These are phyloP conservation scores for Pelmatolapia mariae DNA, from an alignment of 2,113 vertebrate genomes.

Conservation along the genomic window DNA sequence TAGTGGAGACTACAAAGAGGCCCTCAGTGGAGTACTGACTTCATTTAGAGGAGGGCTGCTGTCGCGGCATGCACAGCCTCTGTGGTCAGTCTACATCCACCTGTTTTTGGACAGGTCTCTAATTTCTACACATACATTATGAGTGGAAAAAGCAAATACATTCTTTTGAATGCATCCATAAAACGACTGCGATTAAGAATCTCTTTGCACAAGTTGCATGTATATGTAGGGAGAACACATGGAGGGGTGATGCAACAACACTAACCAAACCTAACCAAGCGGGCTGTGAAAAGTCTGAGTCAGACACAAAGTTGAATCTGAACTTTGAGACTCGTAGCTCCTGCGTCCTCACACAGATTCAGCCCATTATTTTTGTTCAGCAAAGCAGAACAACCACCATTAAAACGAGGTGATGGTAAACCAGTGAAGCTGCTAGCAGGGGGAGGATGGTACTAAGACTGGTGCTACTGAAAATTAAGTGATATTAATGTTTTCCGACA, in stretches of 20 bases:
- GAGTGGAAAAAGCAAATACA: not conserved
- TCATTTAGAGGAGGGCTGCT: not conserved
- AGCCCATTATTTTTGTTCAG: not conserved
- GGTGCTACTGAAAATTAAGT: not conserved
- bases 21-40: not conserved
- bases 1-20: not conserved
- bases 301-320: not conserved
- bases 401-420: not conserved
- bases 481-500: not conserved
- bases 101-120: not conserved
- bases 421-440: not conserved
- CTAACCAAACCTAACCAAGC: not conserved
- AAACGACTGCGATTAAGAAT: not conserved
- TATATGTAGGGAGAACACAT: not conserved
- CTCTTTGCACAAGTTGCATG: not conserved
- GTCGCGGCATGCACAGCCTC: accelerated
- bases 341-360: not conserved
- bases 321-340: not conserved
- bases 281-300: accelerated
- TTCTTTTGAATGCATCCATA: not conserved
- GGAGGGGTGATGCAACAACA: accelerated
- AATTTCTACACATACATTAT: accelerated
- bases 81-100: not conserved
- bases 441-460: not conserved
- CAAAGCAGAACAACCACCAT: not conserved